Evolutionary conservation across 1,140 invertebrate genomes (phyloP), one percentile per base, ranked within the genome.

Genomic region (Lineus longissimus): DNA sequence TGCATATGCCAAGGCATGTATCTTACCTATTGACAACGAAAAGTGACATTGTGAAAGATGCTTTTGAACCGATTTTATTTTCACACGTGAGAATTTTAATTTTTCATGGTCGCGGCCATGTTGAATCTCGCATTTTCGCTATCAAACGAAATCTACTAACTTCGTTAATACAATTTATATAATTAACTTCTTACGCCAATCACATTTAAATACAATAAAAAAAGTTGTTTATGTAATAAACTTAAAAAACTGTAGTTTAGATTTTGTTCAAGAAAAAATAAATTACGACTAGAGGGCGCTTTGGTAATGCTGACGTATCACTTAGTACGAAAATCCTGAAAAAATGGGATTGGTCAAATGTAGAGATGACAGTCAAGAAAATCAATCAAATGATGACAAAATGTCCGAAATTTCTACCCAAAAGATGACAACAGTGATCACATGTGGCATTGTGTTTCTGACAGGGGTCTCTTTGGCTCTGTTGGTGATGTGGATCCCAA

Each of bases 121-220:
- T 70, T 66, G 29, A 36, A 45, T 59, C 33, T 30, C 33, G 58
- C 40, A 65, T 59, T 59, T 31, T 64, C 30, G 55, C 55, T 23
- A 41, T 69, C 69, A 73, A 73, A 70, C 64, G 60, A 55, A 66
- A 23, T 4, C 15, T 62, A 68, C 54, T 70, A 67, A 71, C 63
- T 70, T 59, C 40, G 11, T 36, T 7, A 7, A 36, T 36, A 7
- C 15, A 36, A 36, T 36, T 36, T 36, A 36, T 7, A 36, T 36
- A 36, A 36, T 36, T 15, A 51, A n/a, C 47, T n/a, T n/a, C n/a
- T n/a, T 7, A 27, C 4, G 47, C n/a, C n/a, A 51, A 27, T 7
- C n/a, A 7, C n/a, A 7, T 51, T 51, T 4, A 7, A 7, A 51
- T 22, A 27, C 6, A 51, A 51, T n/a, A n/a, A n/a, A n/a, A n/a